These are phyloP conservation scores for Dioctria rufipes DNA, from an alignment of 2,888 invertebrate species.

Conservation along the genomic window DNA sequence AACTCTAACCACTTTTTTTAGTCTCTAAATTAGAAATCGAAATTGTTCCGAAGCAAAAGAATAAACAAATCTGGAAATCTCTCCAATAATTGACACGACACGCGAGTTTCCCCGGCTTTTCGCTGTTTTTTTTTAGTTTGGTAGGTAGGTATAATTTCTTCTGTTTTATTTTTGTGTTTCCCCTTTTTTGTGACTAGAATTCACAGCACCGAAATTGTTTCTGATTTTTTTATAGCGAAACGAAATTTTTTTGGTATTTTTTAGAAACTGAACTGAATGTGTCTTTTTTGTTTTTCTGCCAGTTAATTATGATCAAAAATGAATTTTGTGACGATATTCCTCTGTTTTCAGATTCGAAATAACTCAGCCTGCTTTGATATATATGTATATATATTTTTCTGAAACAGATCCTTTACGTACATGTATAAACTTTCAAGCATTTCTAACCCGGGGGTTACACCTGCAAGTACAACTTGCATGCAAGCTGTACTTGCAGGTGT, in stretches of 20 bases:
- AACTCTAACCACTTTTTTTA: neutral
- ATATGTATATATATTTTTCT: no score
- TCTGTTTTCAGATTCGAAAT: conserved; percentile 15
- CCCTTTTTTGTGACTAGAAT: conserved; percentile 55
- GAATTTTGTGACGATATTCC: conserved; percentile 31
- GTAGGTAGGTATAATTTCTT: neutral
- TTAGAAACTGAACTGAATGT: conserved; percentile 54
- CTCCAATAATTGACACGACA: neutral
- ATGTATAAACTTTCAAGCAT: no score
- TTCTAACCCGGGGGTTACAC: no score
- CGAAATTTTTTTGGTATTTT: conserved; percentile 54
- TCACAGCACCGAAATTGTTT: conserved; percentile 57
- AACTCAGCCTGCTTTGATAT: conserved; percentile 2
- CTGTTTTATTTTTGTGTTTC: conserved; percentile 18
- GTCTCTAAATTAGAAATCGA: neutral
- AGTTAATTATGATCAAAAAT: conserved; percentile 48
- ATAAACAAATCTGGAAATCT: neutral
- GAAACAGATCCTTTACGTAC: no score
- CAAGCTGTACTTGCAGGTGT: no score
- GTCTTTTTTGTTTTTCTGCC: conserved; percentile 54
- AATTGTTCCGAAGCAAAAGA: neutral
- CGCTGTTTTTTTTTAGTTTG: neutral
- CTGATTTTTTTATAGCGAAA: conserved; percentile 53
- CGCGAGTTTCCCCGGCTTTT: neutral
- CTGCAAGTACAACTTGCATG: no score